A percentile compares a stretch with the other conserved stretches of the same genome.
phyloP scores from a whole-genome alignment of 2,888 invertebrate genomes.

The Drosophila paranaensis region DNA sequence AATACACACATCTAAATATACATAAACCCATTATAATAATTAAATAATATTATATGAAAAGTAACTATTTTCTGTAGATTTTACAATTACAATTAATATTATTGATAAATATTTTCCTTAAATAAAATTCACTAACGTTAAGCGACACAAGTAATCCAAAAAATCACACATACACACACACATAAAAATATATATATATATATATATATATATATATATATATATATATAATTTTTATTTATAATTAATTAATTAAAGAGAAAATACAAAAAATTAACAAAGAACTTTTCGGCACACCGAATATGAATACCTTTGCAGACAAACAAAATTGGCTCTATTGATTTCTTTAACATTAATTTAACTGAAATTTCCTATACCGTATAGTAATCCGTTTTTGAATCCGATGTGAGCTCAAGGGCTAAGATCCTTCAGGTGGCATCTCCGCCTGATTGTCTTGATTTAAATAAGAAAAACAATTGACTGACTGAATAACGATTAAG shows the following conservation, averaged over 20 bases:
- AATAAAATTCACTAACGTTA: conserved; percentile 46
- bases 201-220: conserved; percentile 10
- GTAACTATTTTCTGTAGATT: conserved; percentile 46
- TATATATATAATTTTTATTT: conserved; percentile 39
- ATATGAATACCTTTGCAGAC: conserved; percentile 2
- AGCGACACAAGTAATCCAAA: conserved; percentile 53
- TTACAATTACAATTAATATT: conserved; percentile 48
- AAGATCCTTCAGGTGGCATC: not conserved
- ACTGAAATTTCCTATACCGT: not conserved
- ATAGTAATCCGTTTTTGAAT: not conserved
- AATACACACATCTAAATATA: conserved; percentile 27
- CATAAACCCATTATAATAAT: conserved; percentile 12
- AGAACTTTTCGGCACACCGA: conserved; percentile 4
- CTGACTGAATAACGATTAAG: not conserved
- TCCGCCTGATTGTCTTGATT: not conserved
- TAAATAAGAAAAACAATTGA: not conserved
- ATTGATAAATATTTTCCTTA: conserved; percentile 47
- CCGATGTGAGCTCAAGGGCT: not conserved
- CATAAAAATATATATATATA: not conserved
- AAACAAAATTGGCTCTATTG: not conserved
- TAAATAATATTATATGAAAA: conserved; percentile 7
- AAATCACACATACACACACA: conserved; percentile 39
- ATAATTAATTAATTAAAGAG: conserved; percentile 14
- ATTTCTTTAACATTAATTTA: not conserved
- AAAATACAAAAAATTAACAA: not conserved